Percentiles rank a stretch among this genome's conserved stretches.
Conservation (phyloP, 2,797 vertebrate genomes). For the Capromys pilorides region DNA sequence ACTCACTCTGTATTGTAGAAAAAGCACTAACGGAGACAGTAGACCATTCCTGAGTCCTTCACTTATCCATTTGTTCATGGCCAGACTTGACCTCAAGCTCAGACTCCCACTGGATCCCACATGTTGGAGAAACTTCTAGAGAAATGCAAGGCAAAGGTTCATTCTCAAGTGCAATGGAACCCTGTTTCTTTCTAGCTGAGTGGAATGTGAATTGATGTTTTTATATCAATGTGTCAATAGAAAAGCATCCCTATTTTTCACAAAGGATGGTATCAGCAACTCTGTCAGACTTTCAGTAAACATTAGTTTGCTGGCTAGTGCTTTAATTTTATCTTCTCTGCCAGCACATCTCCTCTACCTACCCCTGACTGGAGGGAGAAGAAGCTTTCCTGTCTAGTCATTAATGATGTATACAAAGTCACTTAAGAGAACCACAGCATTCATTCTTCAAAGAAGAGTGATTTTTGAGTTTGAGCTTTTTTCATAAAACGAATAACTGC, state of each 20-base stretch:
- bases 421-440: conserved; percentile 63
- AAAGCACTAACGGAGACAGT: background rate
- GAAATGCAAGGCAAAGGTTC: background rate
- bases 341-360: conserved; percentile 18
- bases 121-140: background rate
- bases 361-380: background rate
- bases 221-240: conserved; percentile 27
- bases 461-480: background rate
- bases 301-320: conserved; percentile 42
- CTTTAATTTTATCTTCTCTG: conserved; percentile 75
- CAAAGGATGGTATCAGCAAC: conserved; percentile 24
- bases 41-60: background rate
- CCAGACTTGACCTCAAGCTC: background rate
- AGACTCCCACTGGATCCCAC: background rate
- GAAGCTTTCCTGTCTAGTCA: conserved; percentile 60
- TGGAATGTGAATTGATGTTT: conserved; percentile 37
- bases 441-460: conserved; percentile 59
- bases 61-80: background rate
- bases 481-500: conserved; percentile 57
- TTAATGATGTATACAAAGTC: conserved; percentile 75
- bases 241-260: conserved; percentile 51
- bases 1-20: background rate
- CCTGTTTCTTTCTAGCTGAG: conserved; percentile 29
- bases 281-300: conserved; percentile 60
- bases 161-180: background rate